Evolutionary conservation across 2,113 vertebrate genomes (phyloP).

Genomic region (Ardeotis arabs): DNA sequence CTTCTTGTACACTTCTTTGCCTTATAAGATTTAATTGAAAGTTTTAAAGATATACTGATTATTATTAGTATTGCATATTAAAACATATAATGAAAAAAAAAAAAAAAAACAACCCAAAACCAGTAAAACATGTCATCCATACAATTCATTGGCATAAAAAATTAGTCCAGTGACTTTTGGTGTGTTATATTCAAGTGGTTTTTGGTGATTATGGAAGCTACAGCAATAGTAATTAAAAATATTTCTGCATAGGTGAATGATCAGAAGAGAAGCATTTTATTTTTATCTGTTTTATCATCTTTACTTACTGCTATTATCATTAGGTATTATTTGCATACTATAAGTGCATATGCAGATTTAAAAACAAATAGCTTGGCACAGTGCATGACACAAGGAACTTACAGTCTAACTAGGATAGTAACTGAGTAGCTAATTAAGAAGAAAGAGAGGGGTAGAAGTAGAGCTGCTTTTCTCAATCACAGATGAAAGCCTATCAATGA

Average conservation of each 20-base stretch:
- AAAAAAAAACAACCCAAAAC: too few species aligned
- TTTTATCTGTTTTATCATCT: neutral
- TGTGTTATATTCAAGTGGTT: neutral
- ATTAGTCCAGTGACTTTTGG: neutral
- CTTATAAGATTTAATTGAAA: neutral
- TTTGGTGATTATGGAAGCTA: neutral
- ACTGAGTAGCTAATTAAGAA: conserved; percentile 13
- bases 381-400: neutral
- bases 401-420: neutral
- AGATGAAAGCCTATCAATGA: neutral
- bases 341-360: neutral
- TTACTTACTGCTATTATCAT: neutral
- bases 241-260: neutral
- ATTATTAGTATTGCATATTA: neutral
- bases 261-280: neutral
- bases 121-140: neutral
- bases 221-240: neutral
- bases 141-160: neutral
- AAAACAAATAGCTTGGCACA: neutral
- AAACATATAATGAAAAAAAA: neutral
- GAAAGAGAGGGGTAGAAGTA: neutral
- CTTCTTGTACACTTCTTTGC: neutral
- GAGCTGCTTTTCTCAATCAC: neutral
- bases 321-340: neutral
- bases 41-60: neutral